phyloP scores from a whole-genome alignment of 2,797 vertebrate species.

The Dendrocincla fuliginosa region DNA sequence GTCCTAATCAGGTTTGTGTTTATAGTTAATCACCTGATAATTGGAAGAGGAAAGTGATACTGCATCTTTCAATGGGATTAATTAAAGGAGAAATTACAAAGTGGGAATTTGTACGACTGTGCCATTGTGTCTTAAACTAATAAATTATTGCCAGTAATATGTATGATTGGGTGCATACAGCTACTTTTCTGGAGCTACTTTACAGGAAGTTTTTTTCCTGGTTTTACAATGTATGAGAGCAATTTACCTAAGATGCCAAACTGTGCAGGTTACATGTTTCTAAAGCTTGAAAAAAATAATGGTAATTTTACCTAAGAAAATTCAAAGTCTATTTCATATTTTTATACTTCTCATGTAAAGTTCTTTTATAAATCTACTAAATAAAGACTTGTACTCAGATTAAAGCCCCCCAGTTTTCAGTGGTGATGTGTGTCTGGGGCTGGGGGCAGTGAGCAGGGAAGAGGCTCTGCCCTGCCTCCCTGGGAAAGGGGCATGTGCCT shows the following conservation, averaged over 20 bases:
- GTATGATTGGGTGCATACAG: not conserved
- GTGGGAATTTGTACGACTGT: slow-evolving; percentile 34
- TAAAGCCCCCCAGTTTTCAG: not conserved
- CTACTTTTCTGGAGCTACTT: slow-evolving; percentile 38
- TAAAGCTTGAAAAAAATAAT: slow-evolving; percentile 52
- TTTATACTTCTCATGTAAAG: slow-evolving; percentile 76
- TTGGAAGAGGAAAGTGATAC: slow-evolving; percentile 62
- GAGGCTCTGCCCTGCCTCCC: not conserved
- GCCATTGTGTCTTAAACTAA: slow-evolving; percentile 58
- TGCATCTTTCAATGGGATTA: slow-evolving; percentile 43
- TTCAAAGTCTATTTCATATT: slow-evolving; percentile 71
- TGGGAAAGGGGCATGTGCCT: fast-evolving
- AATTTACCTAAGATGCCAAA: slow-evolving; percentile 42
- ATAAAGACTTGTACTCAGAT: slow-evolving; percentile 59
- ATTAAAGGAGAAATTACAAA: slow-evolving; percentile 1
- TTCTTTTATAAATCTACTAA: slow-evolving; percentile 75
- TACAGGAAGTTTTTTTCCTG: not conserved
- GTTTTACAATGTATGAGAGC: slow-evolving; percentile 62
- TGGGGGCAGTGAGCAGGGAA: not conserved
- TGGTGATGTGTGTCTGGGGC: not conserved
- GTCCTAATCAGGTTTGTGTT: not conserved
- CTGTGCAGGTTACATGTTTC: slow-evolving; percentile 65
- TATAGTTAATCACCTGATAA: slow-evolving; percentile 21
- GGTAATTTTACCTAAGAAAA: slow-evolving; percentile 44
- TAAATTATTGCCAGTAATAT: slow-evolving; percentile 14